Base-by-base conservation (phyloP, 1,140 invertebrate species). In the Bombus confusus region DNA sequence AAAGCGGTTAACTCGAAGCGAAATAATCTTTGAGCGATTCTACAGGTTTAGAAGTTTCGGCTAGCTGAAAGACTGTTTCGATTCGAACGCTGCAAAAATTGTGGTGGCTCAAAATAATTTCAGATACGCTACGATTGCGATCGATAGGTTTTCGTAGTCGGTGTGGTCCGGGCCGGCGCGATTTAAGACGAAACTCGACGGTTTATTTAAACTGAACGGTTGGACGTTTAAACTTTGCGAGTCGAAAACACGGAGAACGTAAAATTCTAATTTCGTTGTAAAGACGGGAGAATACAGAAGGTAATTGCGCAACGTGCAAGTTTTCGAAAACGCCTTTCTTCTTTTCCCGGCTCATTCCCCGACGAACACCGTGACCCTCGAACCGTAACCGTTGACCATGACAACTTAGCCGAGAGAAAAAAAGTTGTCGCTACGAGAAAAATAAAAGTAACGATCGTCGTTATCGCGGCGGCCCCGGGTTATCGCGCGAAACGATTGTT, bases 401-500 rank as follows among this genome's bases (percentile, higher is more conserved):
- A 77, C 82, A 59, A n/a, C 3, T 84, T 52, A 71, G 39, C 52
- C 75, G 52, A 37, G n/a, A 5, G 47, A 18, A 2, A 34, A n/a
- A 47, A 37, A 52, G 37, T 39, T 43, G 31, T 68, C 43, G 43
- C n/a, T 22, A n/a, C 10, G 28, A 41, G 18, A 69, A 83, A 39
- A 76, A 64, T 43, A 82, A 82, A 82, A 43, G 13, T 22, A 62
- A 84, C 10, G 22, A 18, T 8, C 39, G 37, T 5, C 82, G 47
- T 62, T 84, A 84, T 84, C 82, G n/a, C 3, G 31, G 37, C 22
- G n/a, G 15, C 69, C 28, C 3, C 22, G 64, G 82, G 75, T 84
- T 84, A 84, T 84, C 82, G 4, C 12, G 43, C 47, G 47, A 52
- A 52, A 52, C 47, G 82, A 79, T 47, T 71, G 66, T 59, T 62